A percentile compares a stretch with the other conserved stretches of the same genome.
phyloP scores from a whole-genome alignment of 2,888 invertebrate species.

The Leucoma salicis region DNA sequence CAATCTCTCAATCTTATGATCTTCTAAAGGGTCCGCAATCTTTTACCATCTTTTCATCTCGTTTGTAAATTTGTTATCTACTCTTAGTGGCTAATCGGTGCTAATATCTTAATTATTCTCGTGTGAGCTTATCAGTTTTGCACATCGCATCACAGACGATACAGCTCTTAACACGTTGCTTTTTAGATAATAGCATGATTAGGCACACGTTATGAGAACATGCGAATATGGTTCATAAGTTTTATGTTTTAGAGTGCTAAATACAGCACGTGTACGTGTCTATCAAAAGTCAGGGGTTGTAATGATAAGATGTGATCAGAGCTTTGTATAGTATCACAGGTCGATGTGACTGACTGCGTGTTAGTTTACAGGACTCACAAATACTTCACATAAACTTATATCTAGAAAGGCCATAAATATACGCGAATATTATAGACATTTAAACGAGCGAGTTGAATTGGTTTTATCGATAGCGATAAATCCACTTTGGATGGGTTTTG shows the following conservation, averaged over 20 bases:
- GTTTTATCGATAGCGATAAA: too few relatives aligned
- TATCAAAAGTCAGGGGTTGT: too few relatives aligned
- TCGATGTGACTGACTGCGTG: too few relatives aligned
- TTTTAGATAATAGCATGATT: conserved; percentile 36
- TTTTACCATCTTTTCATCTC: conserved; percentile 2
- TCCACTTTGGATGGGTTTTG: too few relatives aligned
- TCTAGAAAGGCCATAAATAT: too few relatives aligned
- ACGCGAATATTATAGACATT: too few relatives aligned
- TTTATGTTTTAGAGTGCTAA: not conserved
- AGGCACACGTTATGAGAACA: conserved; percentile 21
- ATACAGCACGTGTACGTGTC: not conserved
- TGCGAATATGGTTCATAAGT: not conserved
- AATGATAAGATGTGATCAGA: too few relatives aligned
- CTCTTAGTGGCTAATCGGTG: conserved; percentile 18
- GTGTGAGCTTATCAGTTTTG: conserved; percentile 21
- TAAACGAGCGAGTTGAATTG: too few relatives aligned
- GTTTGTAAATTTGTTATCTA: not conserved
- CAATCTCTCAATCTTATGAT: not conserved
- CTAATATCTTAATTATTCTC: conserved; percentile 34
- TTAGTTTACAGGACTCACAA: too few relatives aligned
- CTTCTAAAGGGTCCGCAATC: not conserved
- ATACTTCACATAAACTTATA: too few relatives aligned
- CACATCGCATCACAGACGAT: conserved; percentile 30
- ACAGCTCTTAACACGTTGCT: conserved; percentile 22
- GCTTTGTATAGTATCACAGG: too few relatives aligned